Base-by-base conservation (phyloP, 1,140 invertebrate genomes). In the Nephotettix cincticeps region DNA sequence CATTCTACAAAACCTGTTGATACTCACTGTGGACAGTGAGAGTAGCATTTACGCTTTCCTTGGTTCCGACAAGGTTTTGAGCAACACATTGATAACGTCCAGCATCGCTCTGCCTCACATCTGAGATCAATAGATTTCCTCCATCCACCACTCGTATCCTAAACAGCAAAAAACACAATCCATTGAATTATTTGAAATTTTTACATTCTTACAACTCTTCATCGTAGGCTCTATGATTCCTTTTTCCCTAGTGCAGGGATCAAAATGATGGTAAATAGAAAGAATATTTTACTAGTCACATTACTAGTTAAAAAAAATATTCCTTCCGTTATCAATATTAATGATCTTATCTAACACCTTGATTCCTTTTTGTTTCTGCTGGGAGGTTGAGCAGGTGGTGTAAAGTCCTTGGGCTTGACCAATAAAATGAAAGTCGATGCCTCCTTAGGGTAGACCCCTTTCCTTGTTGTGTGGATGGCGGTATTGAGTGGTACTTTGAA, bases 31-130 rank as follows among this genome's bases (percentile, higher is more conserved):
- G 88, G 71, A 96, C 93, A 56, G 89, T 91, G n/a, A 97, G 82
- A 54, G 86, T 87, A 0, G 93, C 94, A 1, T 89, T 84, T 17
- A 82, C 78, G 1, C 91, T 92, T 77, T 94, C 91, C 75, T 90
- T 86, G 66, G 87, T 86, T n/a, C 93, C 94, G 1, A 92, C 94
- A 75, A 94, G 87, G 81, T 96, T 96, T 64, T 90, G 88, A 4
- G 93, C 95, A 14, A 93, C 82, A 81, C 95, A 97, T 76, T 91
- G 87, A 80, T 95, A 97, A 74, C 89, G 84, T 40, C 94, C 95
- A 76, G 91, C 90, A 79, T 97, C 95, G 28, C 88, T 86, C 75
- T 91, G 89, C 74, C 89, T 82, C 0, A 94, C 92, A 79, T 94
- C 90, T 21, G 89, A 86, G 75, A 97, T 93, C 84, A 93, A 89